phyloP scores from a whole-genome alignment of 1,140 invertebrate species.

The Caerostris darwini region DNA sequence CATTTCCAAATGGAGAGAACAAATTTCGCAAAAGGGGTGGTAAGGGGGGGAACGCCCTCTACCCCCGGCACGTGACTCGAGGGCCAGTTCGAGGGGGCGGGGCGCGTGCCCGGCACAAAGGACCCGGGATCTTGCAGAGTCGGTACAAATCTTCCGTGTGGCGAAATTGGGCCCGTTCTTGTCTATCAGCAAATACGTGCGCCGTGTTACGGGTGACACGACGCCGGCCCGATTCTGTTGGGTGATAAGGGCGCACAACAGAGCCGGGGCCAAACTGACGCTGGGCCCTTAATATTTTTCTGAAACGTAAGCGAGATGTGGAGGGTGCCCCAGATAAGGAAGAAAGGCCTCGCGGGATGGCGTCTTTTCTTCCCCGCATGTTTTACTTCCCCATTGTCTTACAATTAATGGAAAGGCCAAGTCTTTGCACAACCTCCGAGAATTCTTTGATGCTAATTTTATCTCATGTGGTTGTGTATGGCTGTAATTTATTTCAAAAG shows the following conservation, averaged over 20 bases:
- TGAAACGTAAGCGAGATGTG: background rate
- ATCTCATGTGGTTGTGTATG: too few relatives aligned
- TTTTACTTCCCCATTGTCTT: too few relatives aligned
- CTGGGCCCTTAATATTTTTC: background rate
- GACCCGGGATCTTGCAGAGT: conserved; percentile 15
- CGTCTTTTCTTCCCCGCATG: too few relatives aligned
- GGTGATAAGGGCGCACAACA: conserved; percentile 45
- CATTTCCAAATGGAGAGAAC: background rate
- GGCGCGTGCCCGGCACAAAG: conserved; percentile 61
- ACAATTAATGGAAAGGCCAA: too few relatives aligned
- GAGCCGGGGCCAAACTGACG: background rate
- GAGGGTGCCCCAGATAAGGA: background rate
- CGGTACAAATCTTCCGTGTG: conserved; percentile 36
- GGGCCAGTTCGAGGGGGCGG: conserved; percentile 3
- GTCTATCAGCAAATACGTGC: conserved; percentile 69
- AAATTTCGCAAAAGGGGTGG: too few relatives aligned
- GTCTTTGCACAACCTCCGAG: too few relatives aligned
- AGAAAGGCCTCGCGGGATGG: background rate
- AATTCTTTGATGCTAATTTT: too few relatives aligned
- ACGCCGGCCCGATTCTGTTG: conserved; percentile 40
- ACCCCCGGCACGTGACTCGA: conserved; percentile 45
- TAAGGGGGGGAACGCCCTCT: too few relatives aligned
- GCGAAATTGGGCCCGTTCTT: background rate
- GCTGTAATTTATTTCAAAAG: too few relatives aligned
- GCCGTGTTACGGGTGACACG: conserved; percentile 50